Evolutionary conservation across 2,888 invertebrate genomes (phyloP), one percentile per base, ranked within the genome.

Genomic region (Plutella xylostella): DNA sequence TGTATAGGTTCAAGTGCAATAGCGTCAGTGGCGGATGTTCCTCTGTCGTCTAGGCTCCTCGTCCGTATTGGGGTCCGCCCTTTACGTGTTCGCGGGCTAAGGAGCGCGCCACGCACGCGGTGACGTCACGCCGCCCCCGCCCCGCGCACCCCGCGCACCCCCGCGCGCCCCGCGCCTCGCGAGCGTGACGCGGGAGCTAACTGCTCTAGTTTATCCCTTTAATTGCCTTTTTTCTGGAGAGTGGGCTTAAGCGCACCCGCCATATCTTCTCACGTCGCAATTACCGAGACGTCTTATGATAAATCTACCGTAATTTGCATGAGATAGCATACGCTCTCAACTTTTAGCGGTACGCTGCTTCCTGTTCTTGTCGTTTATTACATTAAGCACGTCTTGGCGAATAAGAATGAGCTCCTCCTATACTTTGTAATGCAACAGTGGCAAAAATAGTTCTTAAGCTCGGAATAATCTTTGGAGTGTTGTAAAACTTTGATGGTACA

Each of bases 321-420:
- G 80, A 83, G 80, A 83, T 80, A 82, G 82, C 83, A 82, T 83
- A 83, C 79, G 83, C 78, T 80, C 76, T 75, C 78, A 80, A 82
- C 80, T 83, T 83, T 82, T 76, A 72, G 77, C 73, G 72, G 67
- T 72, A 39, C 40, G 45, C 22, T 37, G 75, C 77, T 79, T 75
- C 72, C 72, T 74, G 72, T 76, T 78, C 76, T 74, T 79, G 76
- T 70, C 79, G 74, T 79, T 80, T 80, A 82, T 82, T 78, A 82
- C 79, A 68, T 78, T 75, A 75, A 65, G 72, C 68, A 77, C 78
- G 75, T 79, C 79, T 74, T 68, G 73, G 72, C 75, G 80, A 80
- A 80, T 79, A 72, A 72, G 69, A 80, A 79, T 76, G 78, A 76
- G 77, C 76, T 79, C 71, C 75, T 79, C 76, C 18, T 33, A 7